phyloP scores from a whole-genome alignment of 2,797 vertebrate genomes.

The Rhinatrema bivittatum region DNA sequence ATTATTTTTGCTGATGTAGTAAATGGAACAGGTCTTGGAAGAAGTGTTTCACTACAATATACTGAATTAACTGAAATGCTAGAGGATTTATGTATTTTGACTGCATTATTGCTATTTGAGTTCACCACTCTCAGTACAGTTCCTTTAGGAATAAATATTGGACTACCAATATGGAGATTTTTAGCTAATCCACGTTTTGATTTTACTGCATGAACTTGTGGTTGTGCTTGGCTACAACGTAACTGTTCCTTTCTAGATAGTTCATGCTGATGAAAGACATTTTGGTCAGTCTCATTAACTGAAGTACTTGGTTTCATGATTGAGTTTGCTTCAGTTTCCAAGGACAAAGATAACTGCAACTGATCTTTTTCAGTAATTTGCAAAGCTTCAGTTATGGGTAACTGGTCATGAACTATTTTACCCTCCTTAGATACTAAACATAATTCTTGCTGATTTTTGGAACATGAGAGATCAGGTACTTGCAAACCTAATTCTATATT shows the following conservation, averaged over 20 bases:
- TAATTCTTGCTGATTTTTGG: no score
- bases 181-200: constrained; percentile 25
- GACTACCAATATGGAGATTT: constrained; percentile 36
- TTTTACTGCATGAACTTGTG: constrained; percentile 3
- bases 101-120: constrained; percentile 19
- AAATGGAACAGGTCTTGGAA: constrained; percentile 35
- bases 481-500: no score
- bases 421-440: no score
- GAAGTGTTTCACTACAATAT: constrained; percentile 27
- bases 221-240: background rate
- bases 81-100: constrained; percentile 16
- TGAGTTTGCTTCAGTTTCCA: constrained; percentile 1
- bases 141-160: constrained; percentile 59
- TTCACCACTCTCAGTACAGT: constrained; percentile 58
- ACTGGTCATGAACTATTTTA: no score
- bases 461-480: no score
- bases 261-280: background rate
- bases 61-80: constrained; percentile 1
- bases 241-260: background rate
- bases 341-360: constrained; percentile 12
- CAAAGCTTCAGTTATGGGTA: no score
- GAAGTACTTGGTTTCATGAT: constrained; percentile 1
- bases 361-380: no score
- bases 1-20: constrained; percentile 19
- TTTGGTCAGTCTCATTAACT: background rate